Evolutionary conservation across 2,888 invertebrate genomes (phyloP).

Genomic region (Dendrolimus houi): DNA sequence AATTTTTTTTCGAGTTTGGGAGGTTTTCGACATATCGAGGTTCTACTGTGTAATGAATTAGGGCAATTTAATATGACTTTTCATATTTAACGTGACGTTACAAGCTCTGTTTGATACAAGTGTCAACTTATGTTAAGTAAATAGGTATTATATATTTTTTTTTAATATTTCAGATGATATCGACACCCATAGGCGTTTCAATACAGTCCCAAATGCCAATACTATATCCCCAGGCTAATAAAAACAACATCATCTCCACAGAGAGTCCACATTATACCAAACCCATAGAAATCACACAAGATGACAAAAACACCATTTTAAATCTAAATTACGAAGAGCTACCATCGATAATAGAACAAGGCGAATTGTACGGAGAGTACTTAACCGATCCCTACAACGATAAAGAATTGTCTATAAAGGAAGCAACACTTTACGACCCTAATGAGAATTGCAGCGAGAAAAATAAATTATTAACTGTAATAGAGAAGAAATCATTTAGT

Average conservation of each 20-base stretch:
- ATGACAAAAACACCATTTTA: constrained; percentile 8
- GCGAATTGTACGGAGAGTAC: constrained; percentile 72
- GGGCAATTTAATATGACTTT: too few species aligned
- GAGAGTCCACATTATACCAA: neutral
- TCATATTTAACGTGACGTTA: too few species aligned
- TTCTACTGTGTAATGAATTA: too few species aligned
- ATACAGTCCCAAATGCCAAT: constrained; percentile 56
- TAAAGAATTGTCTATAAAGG: constrained; percentile 36
- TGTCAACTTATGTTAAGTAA: too few species aligned
- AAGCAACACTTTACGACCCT: constrained; percentile 47
- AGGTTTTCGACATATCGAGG: too few species aligned
- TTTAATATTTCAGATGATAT: constrained; percentile 72
- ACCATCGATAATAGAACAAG: constrained; percentile 27
- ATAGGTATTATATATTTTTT: too few species aligned
- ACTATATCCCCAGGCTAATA: constrained; percentile 39
- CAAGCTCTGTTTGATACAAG: too few species aligned
- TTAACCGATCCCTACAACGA: constrained; percentile 75
- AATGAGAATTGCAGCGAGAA: constrained; percentile 22
- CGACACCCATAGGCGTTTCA: constrained; percentile 77
- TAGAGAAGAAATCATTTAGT: constrained; percentile 53
- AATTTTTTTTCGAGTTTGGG: too few species aligned
- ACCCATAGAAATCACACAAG: constrained; percentile 4
- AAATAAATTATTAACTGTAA: constrained; percentile 22
- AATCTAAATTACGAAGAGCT: constrained; percentile 17
- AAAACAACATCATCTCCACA: constrained; percentile 3